phyloP scores from a whole-genome alignment of 2,888 invertebrate genomes.

The Seira sanloemensis region DNA sequence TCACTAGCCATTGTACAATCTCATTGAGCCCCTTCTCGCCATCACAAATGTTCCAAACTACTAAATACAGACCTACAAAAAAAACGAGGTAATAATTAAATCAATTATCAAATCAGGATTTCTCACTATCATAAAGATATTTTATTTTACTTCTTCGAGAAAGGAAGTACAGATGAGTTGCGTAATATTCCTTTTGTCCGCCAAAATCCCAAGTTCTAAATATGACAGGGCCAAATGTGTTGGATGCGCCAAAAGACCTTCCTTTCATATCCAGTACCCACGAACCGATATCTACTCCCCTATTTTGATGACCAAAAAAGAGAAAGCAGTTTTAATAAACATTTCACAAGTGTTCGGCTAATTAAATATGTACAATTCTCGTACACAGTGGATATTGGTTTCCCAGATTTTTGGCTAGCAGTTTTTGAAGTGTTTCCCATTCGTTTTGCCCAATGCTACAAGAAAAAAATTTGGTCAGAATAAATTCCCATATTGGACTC shows the following conservation, averaged over 20 bases:
- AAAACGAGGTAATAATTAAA: neutral
- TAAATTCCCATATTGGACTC: conserved; percentile 1
- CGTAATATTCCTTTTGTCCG: conserved; percentile 98
- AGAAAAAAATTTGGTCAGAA: conserved; percentile 75
- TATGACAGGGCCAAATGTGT: conserved; percentile 86
- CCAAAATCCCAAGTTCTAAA: conserved; percentile 99
- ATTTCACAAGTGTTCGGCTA: too few species aligned
- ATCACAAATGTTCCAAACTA: conserved; percentile 95
- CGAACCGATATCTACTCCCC: conserved; percentile 97
- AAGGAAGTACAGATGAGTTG: conserved; percentile 98
- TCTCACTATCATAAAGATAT: conserved; percentile 10
- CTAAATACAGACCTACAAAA: conserved; percentile 84
- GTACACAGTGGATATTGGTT: conserved; percentile 96
- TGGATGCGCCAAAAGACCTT: conserved; percentile 80
- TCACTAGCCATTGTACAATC: conserved; percentile 96
- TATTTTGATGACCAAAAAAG: too few species aligned
- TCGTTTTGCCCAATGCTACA: conserved; percentile 93
- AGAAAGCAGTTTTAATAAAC: too few species aligned
- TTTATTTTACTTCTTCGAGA: conserved; percentile 95
- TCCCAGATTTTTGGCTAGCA: conserved; percentile 81
- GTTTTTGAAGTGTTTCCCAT: conserved; percentile 81
- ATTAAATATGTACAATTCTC: too few species aligned
- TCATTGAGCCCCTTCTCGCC: conserved; percentile 93
- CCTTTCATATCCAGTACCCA: conserved; percentile 94
- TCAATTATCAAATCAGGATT: neutral